Evolutionary conservation across 2,113 vertebrate species (phyloP), one percentile per base, ranked within the genome.

Genomic region (Spilogale gracilis): DNA sequence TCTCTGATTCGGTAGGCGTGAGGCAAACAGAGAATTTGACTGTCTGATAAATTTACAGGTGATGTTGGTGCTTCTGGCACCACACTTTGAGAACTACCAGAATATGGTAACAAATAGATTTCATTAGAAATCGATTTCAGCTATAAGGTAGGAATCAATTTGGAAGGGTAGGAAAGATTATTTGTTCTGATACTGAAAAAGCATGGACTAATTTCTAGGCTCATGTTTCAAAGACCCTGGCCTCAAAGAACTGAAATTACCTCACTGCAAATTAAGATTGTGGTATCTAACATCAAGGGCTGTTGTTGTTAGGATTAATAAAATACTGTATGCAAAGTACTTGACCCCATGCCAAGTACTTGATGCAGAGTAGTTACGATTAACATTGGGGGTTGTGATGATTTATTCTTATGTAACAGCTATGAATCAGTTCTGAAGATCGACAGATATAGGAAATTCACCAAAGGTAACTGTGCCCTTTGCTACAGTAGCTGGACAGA

Each of bases 101-200:
- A 76, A 9, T 50, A 84, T 95, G 83, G 12, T 78, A 21, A 84
- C 45, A 87, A 74, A 92, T 61, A 38, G 6, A 92, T 89, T 94
- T 95, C 74, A 88, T 90, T 92, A 85, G 20, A 91, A 80, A 91
- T 65, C 87, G 50, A 90, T 87, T 95, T 83, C 38, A 48, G 27
- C 16, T 11, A n/a, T 91, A 82, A 96, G 83, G 43, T 56, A 96
- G 76, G 67, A 93, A 87, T 79, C 27, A 91, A 25, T 83, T 91
- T 83, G 17, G 82, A 96, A 97, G 94, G 58, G 9, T 69, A 94
- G 23, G 79, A 90, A 97, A 90, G n/a, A 93, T 87, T 61, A 71
- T 93, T 95, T 67, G 10, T 95, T 97, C 93, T 92, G 38, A 93
- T 96, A 13, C 45, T 2, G 23, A 30, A 9, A 96, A 89, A 91